Conservation (phyloP, 2,113 vertebrate species). For the Atractosteus spatula region DNA sequence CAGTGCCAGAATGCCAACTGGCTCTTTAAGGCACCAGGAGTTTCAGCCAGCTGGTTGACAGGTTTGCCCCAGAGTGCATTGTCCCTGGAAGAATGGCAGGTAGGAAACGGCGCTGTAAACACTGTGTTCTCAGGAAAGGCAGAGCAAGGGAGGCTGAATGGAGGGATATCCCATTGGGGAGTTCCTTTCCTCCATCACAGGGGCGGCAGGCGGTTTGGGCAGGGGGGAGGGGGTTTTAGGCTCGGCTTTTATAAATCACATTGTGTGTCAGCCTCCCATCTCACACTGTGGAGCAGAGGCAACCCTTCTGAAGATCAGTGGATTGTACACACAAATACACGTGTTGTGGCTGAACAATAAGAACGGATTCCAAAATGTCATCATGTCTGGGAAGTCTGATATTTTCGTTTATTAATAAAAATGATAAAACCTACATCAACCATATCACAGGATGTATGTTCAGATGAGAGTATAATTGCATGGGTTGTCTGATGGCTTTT, state of each 20-base stretch:
- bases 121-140: slow-evolving; percentile 60
- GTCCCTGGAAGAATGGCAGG: background rate
- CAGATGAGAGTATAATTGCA: no score
- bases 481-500: no score
- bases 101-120: background rate
- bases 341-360: no score
- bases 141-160: slow-evolving; percentile 67
- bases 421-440: background rate
- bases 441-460: no score
- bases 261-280: background rate
- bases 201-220: slow-evolving; percentile 40
- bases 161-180: slow-evolving; percentile 75
- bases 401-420: no score
- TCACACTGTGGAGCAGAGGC: background rate
- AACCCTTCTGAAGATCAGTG: background rate
- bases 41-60: background rate
- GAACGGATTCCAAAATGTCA: no score
- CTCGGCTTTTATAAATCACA: background rate
- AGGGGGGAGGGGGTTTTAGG: background rate
- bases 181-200: slow-evolving; percentile 56
- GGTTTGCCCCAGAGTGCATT: background rate
- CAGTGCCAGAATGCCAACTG: background rate
- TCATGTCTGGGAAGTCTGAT: no score
- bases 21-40: background rate
- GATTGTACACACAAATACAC: no score